Base-by-base conservation (phyloP, 1,140 invertebrate genomes). In the Himalopsyche phryganea region DNA sequence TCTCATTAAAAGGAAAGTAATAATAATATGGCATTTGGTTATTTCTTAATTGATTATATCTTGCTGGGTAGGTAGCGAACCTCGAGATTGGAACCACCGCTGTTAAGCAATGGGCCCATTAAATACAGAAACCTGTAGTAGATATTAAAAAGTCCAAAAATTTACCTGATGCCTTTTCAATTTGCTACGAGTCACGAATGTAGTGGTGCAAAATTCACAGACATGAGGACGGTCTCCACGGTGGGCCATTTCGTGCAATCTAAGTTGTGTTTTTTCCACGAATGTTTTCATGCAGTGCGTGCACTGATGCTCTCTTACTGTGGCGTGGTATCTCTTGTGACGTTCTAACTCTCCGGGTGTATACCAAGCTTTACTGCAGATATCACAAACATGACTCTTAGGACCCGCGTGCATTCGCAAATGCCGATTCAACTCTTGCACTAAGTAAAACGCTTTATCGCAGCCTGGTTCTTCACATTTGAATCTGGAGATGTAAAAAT, bases 321-420 rank as follows among this genome's bases (percentile, higher is more conserved):
- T 36, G n/a, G 47, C 42, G 45, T 63, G 61, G 33, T 58, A 58
- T 19, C 51, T 51, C 35, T 55, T 45, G 36, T 63, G 61, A 1
- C 61, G 23, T 19, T 36, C 41, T 17, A 63, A 33, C 19, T 63
- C 55, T 28, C 46, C 40, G 11, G 33, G 40, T 1, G 55, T 58
- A 20, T 50, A 58, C 55, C 55, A 63, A 2, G 51, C 35, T 41
- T 63, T 63, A 33, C 56, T 68, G 14, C 67, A 69, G 5, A 65
- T 50, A 1, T 65, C 53, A 32, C 67, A 69, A 6, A 66, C 5
- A 28, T 59, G 63, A 1, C 23, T 38, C 44, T 66, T 65, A 1
- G 56, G 52, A 1, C 49, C 55, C 1, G 28, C 49, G 47, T 63
- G 61, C 13, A 47, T 44, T 9, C 50, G 54, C 17, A 20, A 28